These are phyloP conservation scores for Aplocera efformata DNA, from an alignment of 2,888 invertebrate species.

Conservation along the genomic window DNA sequence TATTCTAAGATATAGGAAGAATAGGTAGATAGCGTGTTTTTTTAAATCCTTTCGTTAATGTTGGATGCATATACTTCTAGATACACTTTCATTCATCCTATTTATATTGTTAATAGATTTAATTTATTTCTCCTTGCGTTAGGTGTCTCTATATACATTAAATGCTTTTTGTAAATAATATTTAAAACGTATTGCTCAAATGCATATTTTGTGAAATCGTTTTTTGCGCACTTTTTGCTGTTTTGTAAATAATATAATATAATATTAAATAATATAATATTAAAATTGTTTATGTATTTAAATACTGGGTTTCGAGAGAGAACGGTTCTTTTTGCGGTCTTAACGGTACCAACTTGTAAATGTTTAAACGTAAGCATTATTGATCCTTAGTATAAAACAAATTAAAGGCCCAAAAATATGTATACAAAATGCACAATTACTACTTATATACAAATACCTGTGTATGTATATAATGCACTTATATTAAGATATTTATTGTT, in stretches of 20 bases:
- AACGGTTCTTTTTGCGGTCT: slow-evolving; percentile 44
- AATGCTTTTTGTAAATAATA: slow-evolving; percentile 72
- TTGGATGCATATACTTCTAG: slow-evolving; percentile 17
- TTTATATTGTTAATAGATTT: slow-evolving; percentile 22
- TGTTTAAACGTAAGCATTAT: slow-evolving; percentile 35
- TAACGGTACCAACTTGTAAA: slow-evolving; percentile 27
- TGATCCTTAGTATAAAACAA: slow-evolving; percentile 55
- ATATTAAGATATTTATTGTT: slow-evolving; percentile 42
- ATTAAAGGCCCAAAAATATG: slow-evolving; percentile 73
- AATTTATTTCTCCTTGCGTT: slow-evolving; percentile 24
- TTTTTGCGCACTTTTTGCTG: slow-evolving; percentile 79
- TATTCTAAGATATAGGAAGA: slow-evolving; percentile 26
- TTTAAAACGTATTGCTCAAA: slow-evolving; percentile 77
- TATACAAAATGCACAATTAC: slow-evolving; percentile 76
- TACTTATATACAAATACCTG: slow-evolving; percentile 55
- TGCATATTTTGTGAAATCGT: slow-evolving; percentile 79
- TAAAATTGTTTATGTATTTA: slow-evolving; percentile 51
- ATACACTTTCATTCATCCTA: slow-evolving; percentile 13
- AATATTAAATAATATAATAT: too few species aligned
- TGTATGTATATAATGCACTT: slow-evolving; percentile 56
- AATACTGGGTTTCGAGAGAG: slow-evolving; percentile 54
- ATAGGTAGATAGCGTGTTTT: slow-evolving; percentile 15
- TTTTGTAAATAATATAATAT: slow-evolving; percentile 68
- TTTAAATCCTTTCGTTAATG: slow-evolving; percentile 12
- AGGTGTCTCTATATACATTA: slow-evolving; percentile 40